A percentile compares a stretch with the other conserved stretches of the same genome.
These are phyloP conservation scores for Penaeus indicus DNA, from an alignment of 1,140 invertebrate genomes.

Conservation along the genomic window DNA sequence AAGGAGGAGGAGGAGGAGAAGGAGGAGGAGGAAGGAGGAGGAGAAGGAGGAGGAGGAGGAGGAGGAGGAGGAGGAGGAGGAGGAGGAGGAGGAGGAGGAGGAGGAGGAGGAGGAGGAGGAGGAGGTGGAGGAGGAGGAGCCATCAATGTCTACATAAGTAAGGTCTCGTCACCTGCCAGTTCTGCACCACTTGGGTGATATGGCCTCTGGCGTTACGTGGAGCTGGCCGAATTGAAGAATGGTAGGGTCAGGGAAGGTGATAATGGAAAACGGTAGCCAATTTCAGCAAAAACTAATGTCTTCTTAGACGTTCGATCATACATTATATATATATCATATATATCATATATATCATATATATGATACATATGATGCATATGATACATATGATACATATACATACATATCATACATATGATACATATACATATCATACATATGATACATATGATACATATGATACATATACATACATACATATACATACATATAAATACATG, in stretches of 20 bases:
- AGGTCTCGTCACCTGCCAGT: too few species aligned
- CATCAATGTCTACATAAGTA: too few species aligned
- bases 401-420: conserved; percentile 14
- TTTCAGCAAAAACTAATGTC: neutral
- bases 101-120: too few species aligned
- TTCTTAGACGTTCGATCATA: neutral
- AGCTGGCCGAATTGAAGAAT: too few species aligned
- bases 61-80: neutral
- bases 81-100: neutral
- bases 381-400: neutral
- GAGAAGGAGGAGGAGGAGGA: neutral
- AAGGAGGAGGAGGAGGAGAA: neutral
- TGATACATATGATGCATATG: neutral
- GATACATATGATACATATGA: neutral
- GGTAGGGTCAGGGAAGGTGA: too few species aligned
- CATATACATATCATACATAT: neutral
- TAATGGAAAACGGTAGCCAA: neutral
- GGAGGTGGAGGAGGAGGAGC: neutral
- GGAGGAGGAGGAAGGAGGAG: too few species aligned
- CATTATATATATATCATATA: too few species aligned
- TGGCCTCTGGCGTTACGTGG: too few species aligned
- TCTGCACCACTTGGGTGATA: too few species aligned
- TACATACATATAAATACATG: too few species aligned
- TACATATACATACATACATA: too few species aligned
- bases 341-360: too few species aligned